These are phyloP conservation scores for Drosophila sp. DNA, from an alignment of 1,140 invertebrate species.

Conservation along the genomic window DNA sequence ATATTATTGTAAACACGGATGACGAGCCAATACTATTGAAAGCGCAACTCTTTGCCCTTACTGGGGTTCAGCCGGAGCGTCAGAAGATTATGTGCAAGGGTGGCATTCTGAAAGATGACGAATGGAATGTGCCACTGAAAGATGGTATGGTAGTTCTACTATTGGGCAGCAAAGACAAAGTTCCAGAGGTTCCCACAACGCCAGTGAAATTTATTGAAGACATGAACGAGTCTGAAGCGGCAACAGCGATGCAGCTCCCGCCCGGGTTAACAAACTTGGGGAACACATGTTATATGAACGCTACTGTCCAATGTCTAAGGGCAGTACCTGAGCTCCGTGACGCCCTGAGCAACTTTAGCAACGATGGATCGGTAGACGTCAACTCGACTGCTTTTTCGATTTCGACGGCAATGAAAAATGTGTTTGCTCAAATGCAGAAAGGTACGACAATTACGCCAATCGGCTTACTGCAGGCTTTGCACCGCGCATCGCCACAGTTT, in stretches of 20 bases:
- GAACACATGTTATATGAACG: conserved; percentile 99
- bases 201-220: conserved; percentile 97
- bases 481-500: conserved; percentile 95
- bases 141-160: conserved; percentile 94
- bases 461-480: conserved; percentile 92
- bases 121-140: conserved; percentile 94
- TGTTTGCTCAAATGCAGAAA: conserved; percentile 92
- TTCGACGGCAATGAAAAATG: conserved; percentile 91
- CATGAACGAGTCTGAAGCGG: conserved; percentile 97
- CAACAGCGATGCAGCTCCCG: conserved; percentile 90
- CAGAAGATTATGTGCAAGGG: conserved; percentile 99
- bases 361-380: conserved; percentile 83
- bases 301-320: conserved; percentile 97
- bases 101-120: conserved; percentile 92
- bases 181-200: conserved; percentile 90
- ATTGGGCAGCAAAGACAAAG: conserved; percentile 97
- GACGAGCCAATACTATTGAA: conserved; percentile 98
- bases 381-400: conserved; percentile 87
- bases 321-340: conserved; percentile 96
- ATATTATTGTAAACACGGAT: conserved; percentile 97
- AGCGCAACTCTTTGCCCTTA: conserved; percentile 97
- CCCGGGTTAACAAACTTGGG: conserved; percentile 95
- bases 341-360: conserved; percentile 89
- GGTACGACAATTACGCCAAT: conserved; percentile 89
- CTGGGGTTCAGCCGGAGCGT: conserved; percentile 96